phyloP scores from a whole-genome alignment of 2,797 vertebrate genomes.

The Labroides dimidiatus region DNA sequence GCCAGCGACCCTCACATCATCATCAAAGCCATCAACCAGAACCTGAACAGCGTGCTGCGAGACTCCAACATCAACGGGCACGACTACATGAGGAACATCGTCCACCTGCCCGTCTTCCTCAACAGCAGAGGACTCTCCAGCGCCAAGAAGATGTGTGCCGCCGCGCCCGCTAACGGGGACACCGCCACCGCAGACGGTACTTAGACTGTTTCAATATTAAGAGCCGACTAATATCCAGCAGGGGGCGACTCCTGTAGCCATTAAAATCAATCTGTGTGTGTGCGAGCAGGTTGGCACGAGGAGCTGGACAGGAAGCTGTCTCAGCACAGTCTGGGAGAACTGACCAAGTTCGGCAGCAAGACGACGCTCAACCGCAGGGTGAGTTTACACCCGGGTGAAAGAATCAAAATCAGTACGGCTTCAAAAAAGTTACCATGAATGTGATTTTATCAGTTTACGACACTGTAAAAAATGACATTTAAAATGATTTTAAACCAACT shows the following conservation, averaged over 20 bases:
- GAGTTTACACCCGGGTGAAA: constrained; percentile 53
- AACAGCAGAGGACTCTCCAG: constrained; percentile 93
- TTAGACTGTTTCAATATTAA: too few relatives aligned
- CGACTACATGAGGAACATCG: constrained; percentile 98
- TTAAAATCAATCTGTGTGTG: background rate
- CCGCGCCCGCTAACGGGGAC: constrained; percentile 88
- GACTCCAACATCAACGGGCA: constrained; percentile 99
- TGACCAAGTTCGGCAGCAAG: constrained; percentile 94
- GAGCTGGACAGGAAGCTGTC: constrained; percentile 94
- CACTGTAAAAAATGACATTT: too few relatives aligned
- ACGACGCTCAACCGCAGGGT: constrained; percentile 93
- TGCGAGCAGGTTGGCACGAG: constrained; percentile 88
- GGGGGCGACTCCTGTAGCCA: too few relatives aligned
- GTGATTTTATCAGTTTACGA: too few relatives aligned
- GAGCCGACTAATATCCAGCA: too few relatives aligned
- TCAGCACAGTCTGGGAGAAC: constrained; percentile 94
- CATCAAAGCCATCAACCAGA: constrained; percentile 99
- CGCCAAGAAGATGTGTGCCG: constrained; percentile 87
- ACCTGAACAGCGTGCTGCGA: constrained; percentile 94
- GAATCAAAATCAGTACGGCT: too few relatives aligned
- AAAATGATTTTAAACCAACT: too few relatives aligned
- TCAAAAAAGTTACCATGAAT: too few relatives aligned
- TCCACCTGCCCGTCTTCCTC: constrained; percentile 96
- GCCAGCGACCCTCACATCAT: constrained; percentile 98
- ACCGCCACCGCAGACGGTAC: constrained; percentile 85